Conservation (phyloP, 2,888 invertebrate genomes). For the Phymatocera aterrima region DNA sequence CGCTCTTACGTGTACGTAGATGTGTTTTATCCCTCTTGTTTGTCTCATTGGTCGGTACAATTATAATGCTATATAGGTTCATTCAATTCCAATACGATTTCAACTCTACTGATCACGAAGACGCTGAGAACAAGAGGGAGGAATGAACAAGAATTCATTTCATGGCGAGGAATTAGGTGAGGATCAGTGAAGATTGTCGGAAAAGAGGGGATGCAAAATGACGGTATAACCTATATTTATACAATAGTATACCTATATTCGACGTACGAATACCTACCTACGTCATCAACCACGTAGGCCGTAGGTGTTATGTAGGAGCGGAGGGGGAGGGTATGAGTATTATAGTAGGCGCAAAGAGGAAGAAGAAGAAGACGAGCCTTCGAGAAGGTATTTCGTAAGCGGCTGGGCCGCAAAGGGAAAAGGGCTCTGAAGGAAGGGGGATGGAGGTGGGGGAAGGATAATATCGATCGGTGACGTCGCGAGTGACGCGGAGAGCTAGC, state of each 20-base stretch:
- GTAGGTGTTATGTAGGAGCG: not conserved
- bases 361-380: conserved; percentile 16
- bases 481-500: conserved; percentile 13
- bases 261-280: not conserved
- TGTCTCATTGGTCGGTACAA: too few species aligned
- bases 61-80: too few species aligned
- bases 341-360: not conserved
- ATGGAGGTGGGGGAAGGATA: not conserved
- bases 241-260: not conserved
- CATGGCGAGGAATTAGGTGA: not conserved
- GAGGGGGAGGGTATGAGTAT: not conserved
- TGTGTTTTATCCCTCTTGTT: too few species aligned
- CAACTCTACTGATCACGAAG: too few species aligned
- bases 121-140: not conserved
- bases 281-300: not conserved
- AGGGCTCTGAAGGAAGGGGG: not conserved
- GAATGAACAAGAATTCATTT: not conserved
- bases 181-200: not conserved
- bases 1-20: too few species aligned
- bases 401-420: too few species aligned
- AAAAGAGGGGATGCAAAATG: not conserved
- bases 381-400: too few species aligned
- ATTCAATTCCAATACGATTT: too few species aligned
- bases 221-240: not conserved
- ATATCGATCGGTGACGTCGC: conserved; percentile 39